phyloP scores from a whole-genome alignment of 2,797 vertebrate species.

The Phalloptychus januarius region DNA sequence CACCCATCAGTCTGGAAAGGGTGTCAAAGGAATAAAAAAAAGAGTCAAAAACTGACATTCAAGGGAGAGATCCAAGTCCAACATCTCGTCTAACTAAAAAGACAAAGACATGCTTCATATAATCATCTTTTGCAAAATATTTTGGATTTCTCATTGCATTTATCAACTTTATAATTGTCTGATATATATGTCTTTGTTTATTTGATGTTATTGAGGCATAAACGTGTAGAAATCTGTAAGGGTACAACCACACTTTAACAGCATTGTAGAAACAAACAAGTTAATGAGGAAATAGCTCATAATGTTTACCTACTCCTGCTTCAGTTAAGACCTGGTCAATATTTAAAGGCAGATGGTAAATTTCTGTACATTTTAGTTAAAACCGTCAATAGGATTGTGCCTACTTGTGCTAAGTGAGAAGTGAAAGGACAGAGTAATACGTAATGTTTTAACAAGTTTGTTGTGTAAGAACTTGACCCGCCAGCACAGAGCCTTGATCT shows the following conservation, averaged over 20 bases:
- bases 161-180: neutral
- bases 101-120: no score
- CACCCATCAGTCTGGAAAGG: neutral
- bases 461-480: slow-evolving; percentile 24
- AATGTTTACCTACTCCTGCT: neutral
- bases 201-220: neutral
- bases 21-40: no score
- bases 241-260: neutral
- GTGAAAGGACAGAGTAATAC: slow-evolving; percentile 14
- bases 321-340: neutral
- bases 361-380: neutral
- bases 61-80: no score
- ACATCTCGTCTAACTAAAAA: no score
- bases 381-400: neutral
- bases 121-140: neutral
- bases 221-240: neutral
- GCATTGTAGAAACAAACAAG: neutral
- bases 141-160: neutral
- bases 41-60: no score
- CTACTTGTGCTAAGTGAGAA: neutral
- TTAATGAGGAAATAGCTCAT: neutral
- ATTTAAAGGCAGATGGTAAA: slow-evolving; percentile 2
- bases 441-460: slow-evolving; percentile 14
- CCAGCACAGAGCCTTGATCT: slow-evolving; percentile 12
- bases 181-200: neutral